Percentiles rank a stretch among this genome's conserved stretches.
Conservation (phyloP, 1,140 invertebrate genomes). For the Galleria mellonella region DNA sequence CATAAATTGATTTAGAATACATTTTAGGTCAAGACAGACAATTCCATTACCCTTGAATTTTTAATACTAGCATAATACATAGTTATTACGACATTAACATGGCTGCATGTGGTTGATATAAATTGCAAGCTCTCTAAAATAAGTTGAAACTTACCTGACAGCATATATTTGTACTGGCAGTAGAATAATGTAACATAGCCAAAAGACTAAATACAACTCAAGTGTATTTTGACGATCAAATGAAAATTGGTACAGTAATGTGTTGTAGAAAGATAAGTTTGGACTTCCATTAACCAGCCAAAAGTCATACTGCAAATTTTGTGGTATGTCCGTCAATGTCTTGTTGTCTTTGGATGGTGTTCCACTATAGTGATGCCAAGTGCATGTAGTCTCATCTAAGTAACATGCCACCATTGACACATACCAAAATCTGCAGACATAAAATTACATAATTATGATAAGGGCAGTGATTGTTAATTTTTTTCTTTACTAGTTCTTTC, state of each 20-base stretch:
- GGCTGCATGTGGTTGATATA: too few relatives aligned
- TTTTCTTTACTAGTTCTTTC: too few relatives aligned
- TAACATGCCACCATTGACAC: slow-evolving; percentile 95
- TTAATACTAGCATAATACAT: too few relatives aligned
- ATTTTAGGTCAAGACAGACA: too few relatives aligned
- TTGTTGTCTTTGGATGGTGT: slow-evolving; percentile 44
- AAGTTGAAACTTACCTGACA: slow-evolving; percentile 74
- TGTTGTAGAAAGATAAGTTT: slow-evolving; percentile 86
- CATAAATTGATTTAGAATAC: too few relatives aligned
- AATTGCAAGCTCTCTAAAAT: too few relatives aligned
- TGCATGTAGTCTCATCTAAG: slow-evolving; percentile 84
- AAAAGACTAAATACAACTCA: slow-evolving; percentile 93
- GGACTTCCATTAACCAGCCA: slow-evolving; percentile 98
- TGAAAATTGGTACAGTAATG: slow-evolving; percentile 95
- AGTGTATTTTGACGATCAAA: slow-evolving; percentile 96
- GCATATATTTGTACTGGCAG: slow-evolving; percentile 94
- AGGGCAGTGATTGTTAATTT: too few relatives aligned
- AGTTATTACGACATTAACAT: too few relatives aligned
- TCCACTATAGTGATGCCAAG: slow-evolving; percentile 84
- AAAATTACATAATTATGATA: not conserved
- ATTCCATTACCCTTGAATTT: too few relatives aligned
- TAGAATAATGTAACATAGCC: slow-evolving; percentile 90
- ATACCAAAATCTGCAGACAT: slow-evolving; percentile 91
- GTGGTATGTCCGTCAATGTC: slow-evolving; percentile 40
- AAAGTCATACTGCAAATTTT: slow-evolving; percentile 89